These are phyloP conservation scores for Myotis findleyi DNA, from an alignment of 2,797 vertebrate genomes.

Conservation along the genomic window DNA sequence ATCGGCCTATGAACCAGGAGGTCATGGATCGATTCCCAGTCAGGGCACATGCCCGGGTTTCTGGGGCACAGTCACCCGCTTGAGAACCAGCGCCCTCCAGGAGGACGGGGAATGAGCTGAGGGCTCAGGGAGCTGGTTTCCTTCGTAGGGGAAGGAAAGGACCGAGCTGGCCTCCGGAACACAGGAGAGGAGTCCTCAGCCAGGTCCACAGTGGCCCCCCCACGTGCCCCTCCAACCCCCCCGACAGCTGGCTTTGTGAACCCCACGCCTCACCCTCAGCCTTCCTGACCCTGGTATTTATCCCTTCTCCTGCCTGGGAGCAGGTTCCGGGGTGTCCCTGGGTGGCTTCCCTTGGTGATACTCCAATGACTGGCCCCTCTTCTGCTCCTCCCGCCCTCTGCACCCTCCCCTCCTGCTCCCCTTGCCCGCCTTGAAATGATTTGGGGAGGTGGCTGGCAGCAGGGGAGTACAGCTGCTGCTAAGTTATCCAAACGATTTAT, in stretches of 20 bases:
- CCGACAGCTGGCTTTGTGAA: not conserved
- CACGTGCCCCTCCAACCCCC: not conserved
- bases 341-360: no score
- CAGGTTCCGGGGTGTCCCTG: no score
- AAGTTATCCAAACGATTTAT: slow-evolving; percentile 90
- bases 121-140: not conserved
- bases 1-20: no score
- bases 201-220: fast-evolving
- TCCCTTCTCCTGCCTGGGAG: no score
- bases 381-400: not conserved
- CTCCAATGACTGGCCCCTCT: not conserved
- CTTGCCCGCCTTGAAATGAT: slow-evolving; percentile 73
- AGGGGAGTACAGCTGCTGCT: slow-evolving; percentile 88
- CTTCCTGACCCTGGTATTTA: not conserved
- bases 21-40: no score
- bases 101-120: not conserved
- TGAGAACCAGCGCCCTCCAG: not conserved
- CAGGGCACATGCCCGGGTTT: no score
- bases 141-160: not conserved
- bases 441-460: slow-evolving; percentile 85
- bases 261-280: not conserved
- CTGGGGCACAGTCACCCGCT: not conserved
- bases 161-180: fast-evolving
- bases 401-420: not conserved
- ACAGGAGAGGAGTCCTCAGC: not conserved